These are phyloP conservation scores for Gallinago media DNA, from an alignment of 2,113 vertebrate species.

Conservation along the genomic window DNA sequence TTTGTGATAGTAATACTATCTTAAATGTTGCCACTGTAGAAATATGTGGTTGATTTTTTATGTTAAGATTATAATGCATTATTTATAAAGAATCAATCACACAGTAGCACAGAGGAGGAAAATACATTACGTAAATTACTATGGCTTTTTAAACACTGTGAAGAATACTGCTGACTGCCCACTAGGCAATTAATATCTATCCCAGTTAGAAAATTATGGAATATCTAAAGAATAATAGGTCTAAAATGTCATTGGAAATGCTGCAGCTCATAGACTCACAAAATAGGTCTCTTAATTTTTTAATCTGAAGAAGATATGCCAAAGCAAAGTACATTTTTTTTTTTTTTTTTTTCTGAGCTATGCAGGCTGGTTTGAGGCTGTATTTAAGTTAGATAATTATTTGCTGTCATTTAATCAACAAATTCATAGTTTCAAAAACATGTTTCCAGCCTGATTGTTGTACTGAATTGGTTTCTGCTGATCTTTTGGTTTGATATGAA, in stretches of 20 bases:
- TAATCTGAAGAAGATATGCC: background rate
- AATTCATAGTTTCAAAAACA: background rate
- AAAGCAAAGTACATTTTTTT: background rate
- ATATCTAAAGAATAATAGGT: background rate
- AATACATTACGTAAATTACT: constrained; percentile 36
- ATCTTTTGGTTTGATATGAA: background rate
- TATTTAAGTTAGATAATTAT: background rate
- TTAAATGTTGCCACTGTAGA: background rate
- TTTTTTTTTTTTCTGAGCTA: background rate
- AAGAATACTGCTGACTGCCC: background rate
- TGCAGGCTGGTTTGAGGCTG: background rate
- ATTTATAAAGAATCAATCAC: constrained; percentile 29
- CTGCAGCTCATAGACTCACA: background rate
- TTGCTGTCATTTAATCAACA: background rate
- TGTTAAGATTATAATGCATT: constrained; percentile 14
- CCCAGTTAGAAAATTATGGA: background rate
- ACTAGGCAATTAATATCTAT: background rate
- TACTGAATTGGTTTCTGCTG: background rate
- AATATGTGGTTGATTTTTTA: background rate
- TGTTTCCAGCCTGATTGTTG: background rate
- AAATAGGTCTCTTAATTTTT: background rate
- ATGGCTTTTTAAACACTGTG: background rate
- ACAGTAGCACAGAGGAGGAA: background rate
- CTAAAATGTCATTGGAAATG: background rate
- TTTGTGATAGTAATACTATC: background rate